A percentile compares a stretch with the other conserved stretches of the same genome.
These are phyloP conservation scores for Rosalia funebris DNA, from an alignment of 2,888 invertebrate genomes.

Conservation along the genomic window DNA sequence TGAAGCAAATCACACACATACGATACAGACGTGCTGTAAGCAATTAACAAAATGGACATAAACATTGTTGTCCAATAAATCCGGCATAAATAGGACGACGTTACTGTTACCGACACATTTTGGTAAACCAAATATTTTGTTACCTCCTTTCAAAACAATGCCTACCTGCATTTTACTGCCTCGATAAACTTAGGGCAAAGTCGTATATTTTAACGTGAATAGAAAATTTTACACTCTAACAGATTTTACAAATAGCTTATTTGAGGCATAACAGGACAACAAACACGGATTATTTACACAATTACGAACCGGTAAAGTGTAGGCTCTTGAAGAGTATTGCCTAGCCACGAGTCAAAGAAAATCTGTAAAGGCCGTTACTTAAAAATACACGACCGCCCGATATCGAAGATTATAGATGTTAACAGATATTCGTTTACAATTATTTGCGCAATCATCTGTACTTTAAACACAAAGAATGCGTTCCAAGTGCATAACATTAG, in stretches of 20 bases:
- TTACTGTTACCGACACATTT: slow-evolving; percentile 23
- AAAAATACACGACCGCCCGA: too few species aligned
- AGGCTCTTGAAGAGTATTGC: slow-evolving; percentile 3
- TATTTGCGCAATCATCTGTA: too few species aligned
- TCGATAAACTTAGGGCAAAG: slow-evolving; percentile 21
- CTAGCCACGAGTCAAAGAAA: slow-evolving; percentile 18
- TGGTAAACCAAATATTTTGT: slow-evolving; percentile 12
- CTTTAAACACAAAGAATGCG: too few species aligned
- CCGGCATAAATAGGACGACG: background rate
- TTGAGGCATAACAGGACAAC: slow-evolving; percentile 33
- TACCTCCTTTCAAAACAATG: slow-evolving; percentile 14
- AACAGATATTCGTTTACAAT: too few species aligned
- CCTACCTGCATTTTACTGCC: slow-evolving; percentile 9
- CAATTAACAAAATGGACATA: background rate
- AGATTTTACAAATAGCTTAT: slow-evolving; percentile 26
- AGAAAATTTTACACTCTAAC: slow-evolving; percentile 21
- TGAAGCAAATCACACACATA: too few species aligned
- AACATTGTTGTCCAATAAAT: background rate
- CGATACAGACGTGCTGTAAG: background rate
- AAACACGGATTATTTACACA: slow-evolving; percentile 31
- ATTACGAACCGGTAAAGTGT: slow-evolving; percentile 20
- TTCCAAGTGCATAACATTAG: too few species aligned
- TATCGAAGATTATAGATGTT: too few species aligned
- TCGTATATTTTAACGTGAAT: slow-evolving; percentile 24
- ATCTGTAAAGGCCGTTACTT: too few species aligned